These are phyloP conservation scores for Tetramorium parvispinum DNA, from an alignment of 1,140 invertebrate genomes.

Conservation along the genomic window DNA sequence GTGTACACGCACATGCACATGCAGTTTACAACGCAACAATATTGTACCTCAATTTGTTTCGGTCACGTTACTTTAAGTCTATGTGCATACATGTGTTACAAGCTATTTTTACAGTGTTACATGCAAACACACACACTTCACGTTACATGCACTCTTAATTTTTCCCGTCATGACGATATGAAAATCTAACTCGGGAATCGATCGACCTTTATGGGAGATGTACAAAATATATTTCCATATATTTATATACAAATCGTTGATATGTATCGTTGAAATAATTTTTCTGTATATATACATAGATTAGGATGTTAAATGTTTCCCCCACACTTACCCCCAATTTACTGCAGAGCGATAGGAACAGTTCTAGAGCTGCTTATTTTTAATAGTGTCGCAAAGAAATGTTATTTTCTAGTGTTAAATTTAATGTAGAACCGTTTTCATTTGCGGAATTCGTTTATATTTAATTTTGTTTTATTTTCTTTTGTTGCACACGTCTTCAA, in stretches of 20 bases:
- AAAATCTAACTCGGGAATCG: background rate
- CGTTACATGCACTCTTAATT: slow-evolving; percentile 27
- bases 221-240: slow-evolving; percentile 16
- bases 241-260: background rate
- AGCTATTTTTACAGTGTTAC: slow-evolving; percentile 17
- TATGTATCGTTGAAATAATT: slow-evolving; percentile 15
- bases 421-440: background rate
- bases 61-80: background rate
- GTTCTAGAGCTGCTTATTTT: slow-evolving; percentile 58
- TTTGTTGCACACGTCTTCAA: slow-evolving; percentile 81
- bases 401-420: slow-evolving; percentile 25
- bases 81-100: background rate
- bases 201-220: background rate
- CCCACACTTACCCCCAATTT: slow-evolving; percentile 30
- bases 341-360: slow-evolving; percentile 40
- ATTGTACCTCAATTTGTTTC: slow-evolving; percentile 2
- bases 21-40: slow-evolving; percentile 27
- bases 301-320: background rate
- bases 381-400: slow-evolving; percentile 25
- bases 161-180: background rate
- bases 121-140: slow-evolving; percentile 1
- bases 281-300: background rate
- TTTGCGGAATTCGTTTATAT: background rate
- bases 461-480: slow-evolving; percentile 80
- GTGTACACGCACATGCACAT: background rate